Conservation (phyloP, 2,113 vertebrate genomes). For the Labrus mixtus region DNA sequence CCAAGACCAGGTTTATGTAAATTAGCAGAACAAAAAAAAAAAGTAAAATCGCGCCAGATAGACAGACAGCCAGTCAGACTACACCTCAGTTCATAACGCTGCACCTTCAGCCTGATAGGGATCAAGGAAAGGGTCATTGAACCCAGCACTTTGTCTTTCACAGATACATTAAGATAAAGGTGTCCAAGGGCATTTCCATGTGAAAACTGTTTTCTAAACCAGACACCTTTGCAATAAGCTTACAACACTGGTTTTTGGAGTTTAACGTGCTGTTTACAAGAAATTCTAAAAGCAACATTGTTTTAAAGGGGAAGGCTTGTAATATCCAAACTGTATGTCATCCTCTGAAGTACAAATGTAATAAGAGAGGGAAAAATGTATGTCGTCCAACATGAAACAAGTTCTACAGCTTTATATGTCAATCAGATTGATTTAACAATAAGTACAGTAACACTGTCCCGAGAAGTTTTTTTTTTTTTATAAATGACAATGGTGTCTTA, state of each 20-base stretch:
- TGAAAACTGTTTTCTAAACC: constrained; percentile 7
- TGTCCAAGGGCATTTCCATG: constrained; percentile 2
- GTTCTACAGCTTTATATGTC: constrained; percentile 8
- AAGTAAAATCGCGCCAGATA: constrained; percentile 20
- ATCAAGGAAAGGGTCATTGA: constrained; percentile 51
- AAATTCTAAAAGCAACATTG: background rate
- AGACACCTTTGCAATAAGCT: background rate
- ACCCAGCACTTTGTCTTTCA: constrained; percentile 48
- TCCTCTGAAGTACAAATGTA: background rate
- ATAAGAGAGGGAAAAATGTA: background rate
- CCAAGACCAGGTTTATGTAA: constrained; percentile 41
- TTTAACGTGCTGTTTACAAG: constrained; percentile 14
- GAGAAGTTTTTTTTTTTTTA: background rate
- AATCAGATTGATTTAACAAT: background rate
- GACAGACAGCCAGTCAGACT: background rate
- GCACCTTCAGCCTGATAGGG: constrained; percentile 42
- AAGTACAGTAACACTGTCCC: background rate
- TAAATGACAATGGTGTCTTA: background rate
- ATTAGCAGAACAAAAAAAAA: constrained; percentile 19
- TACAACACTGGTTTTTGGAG: background rate
- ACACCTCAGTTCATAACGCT: constrained; percentile 1
- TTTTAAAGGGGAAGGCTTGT: background rate
- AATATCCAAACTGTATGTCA: constrained; percentile 9
- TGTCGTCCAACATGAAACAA: background rate
- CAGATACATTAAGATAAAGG: constrained; percentile 50